A percentile compares a stretch with the other conserved stretches of the same genome.
These are phyloP conservation scores for Phyllotreta cruciferae DNA, from an alignment of 2,888 invertebrate genomes.

Conservation along the genomic window DNA sequence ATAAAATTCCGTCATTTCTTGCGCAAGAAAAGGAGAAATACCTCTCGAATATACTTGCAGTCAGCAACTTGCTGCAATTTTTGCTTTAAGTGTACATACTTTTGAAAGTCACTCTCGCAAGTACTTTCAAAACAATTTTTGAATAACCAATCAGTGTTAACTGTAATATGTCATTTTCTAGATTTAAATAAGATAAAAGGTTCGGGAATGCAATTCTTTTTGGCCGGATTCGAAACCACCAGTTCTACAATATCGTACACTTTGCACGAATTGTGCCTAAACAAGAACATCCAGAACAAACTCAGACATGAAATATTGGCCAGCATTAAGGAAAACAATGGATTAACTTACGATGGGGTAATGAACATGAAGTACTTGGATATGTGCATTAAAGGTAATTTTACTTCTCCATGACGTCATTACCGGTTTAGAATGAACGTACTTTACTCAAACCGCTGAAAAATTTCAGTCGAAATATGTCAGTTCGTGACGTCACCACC, in stretches of 20 bases:
- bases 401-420: not conserved
- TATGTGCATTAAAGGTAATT: slow-evolving; percentile 39
- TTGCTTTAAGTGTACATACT: no score
- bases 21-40: no score
- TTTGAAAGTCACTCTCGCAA: no score
- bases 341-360: slow-evolving; percentile 63
- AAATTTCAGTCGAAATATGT: no score
- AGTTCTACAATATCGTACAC: slow-evolving; percentile 66
- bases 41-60: no score
- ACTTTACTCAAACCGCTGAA: not conserved
- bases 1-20: no score
- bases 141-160: not conserved
- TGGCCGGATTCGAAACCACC: slow-evolving; percentile 70
- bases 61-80: no score
- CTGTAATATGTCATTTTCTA: not conserved
- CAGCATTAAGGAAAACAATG: slow-evolving; percentile 55
- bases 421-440: not conserved
- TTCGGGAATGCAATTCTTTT: slow-evolving; percentile 59
- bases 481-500: not conserved
- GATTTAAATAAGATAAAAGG: slow-evolving; percentile 17
- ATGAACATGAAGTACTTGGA: slow-evolving; percentile 64
- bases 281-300: slow-evolving; percentile 63
- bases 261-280: slow-evolving; percentile 64
- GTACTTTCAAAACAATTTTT: no score
- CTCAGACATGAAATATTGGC: slow-evolving; percentile 62